A percentile compares a stretch with the other conserved stretches of the same genome.
Conservation (phyloP, 2,888 invertebrate species). For the Endomychus coccineus region DNA sequence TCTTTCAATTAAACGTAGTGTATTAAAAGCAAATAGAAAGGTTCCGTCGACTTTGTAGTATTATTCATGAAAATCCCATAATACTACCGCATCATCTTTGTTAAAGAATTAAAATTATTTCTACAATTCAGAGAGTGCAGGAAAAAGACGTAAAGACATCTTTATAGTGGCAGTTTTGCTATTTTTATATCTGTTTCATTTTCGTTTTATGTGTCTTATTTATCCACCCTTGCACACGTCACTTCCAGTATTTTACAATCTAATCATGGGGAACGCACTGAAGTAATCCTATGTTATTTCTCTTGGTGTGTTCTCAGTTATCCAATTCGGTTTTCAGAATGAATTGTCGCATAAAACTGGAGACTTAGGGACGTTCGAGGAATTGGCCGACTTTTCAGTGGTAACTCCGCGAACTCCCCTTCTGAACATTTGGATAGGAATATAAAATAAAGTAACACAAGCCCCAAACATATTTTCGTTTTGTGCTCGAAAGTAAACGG, state of each 20-base stretch:
- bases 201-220: slow-evolving; percentile 47
- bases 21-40: too few relatives aligned
- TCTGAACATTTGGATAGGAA: slow-evolving; percentile 35
- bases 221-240: slow-evolving; percentile 47
- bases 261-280: slow-evolving; percentile 49
- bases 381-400: slow-evolving; percentile 20
- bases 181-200: slow-evolving; percentile 48
- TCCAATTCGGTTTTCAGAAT: slow-evolving; percentile 22
- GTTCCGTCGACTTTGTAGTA: too few relatives aligned
- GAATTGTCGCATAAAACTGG: slow-evolving; percentile 15
- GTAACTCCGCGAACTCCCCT: slow-evolving; percentile 27
- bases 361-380: slow-evolving; percentile 9
- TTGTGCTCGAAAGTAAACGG: not conserved
- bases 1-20: too few relatives aligned
- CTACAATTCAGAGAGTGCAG: too few relatives aligned
- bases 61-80: too few relatives aligned
- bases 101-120: too few relatives aligned
- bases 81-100: too few relatives aligned
- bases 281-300: slow-evolving; percentile 47
- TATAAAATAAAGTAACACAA: slow-evolving; percentile 38
- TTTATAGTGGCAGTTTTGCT: slow-evolving; percentile 37
- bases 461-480: slow-evolving; percentile 6
- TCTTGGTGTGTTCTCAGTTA: slow-evolving; percentile 41
- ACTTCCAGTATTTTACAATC: slow-evolving; percentile 50
- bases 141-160: not conserved